These are phyloP conservation scores for Lasioglossum vierecki DNA, from an alignment of 2,888 invertebrate genomes.

Conservation along the genomic window DNA sequence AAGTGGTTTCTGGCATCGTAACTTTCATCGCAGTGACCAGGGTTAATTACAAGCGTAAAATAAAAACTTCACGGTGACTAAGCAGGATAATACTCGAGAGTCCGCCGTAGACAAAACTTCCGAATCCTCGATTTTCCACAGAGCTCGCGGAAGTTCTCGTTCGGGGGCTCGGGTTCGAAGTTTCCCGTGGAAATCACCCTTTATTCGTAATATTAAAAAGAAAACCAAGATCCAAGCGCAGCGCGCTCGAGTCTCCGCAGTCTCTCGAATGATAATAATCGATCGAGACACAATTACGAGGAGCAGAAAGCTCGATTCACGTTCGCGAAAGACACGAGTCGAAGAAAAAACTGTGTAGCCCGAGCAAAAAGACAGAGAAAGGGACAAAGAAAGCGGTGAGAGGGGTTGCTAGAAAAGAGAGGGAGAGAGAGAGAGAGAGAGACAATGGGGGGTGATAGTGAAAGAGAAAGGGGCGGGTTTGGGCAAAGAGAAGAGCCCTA, in stretches of 20 bases:
- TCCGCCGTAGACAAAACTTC: neutral
- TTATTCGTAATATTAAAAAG: slow-evolving; percentile 6
- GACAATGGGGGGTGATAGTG: neutral
- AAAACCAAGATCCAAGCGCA: neutral
- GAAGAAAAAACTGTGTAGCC: slow-evolving; percentile 18
- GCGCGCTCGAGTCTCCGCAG: neutral
- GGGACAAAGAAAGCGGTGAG: neutral
- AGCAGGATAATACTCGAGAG: neutral
- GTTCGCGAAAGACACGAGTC: slow-evolving; percentile 56
- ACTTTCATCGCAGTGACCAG: neutral
- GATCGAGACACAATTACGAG: slow-evolving; percentile 48
- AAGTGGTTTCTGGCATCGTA: neutral
- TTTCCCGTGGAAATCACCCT: neutral
- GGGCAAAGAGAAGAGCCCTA: slow-evolving; percentile 49
- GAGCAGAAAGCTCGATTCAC: slow-evolving; percentile 54
- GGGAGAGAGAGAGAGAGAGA: neutral
- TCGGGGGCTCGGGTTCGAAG: neutral
- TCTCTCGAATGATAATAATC: slow-evolving; percentile 44
- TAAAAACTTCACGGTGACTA: neutral
- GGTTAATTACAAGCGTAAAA: neutral
- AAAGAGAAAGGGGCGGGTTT: neutral
- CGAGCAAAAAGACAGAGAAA: slow-evolving; percentile 7
- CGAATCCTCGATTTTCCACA: neutral
- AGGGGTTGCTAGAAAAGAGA: neutral
- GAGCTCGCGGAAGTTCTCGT: neutral